Evolutionary conservation across 2,888 invertebrate species (phyloP).

Genomic region (Terebella lapidaria): DNA sequence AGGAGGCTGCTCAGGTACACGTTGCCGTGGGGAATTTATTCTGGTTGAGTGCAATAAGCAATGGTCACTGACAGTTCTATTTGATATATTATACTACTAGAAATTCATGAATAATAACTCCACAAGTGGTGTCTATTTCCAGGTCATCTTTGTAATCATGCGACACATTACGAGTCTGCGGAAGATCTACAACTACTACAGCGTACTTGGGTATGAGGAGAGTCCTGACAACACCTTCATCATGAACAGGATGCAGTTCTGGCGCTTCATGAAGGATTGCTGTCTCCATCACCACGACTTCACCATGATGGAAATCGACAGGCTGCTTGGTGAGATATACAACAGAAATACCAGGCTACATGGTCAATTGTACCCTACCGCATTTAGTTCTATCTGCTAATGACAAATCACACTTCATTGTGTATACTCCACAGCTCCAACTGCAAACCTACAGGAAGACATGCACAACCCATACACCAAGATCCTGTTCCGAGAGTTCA

Average conservation of each 20-base stretch:
- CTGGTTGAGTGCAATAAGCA: too few species aligned
- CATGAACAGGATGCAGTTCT: conserved; percentile 52
- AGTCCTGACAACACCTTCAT: conserved; percentile 52
- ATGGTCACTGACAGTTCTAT: too few species aligned
- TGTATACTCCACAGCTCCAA: too few species aligned
- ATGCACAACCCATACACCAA: conserved; percentile 48
- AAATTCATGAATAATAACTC: too few species aligned
- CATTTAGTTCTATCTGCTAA: too few species aligned
- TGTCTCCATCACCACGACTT: conserved; percentile 38
- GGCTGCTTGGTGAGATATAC: conserved; percentile 42
- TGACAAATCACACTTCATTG: too few species aligned
- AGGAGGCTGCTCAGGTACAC: conserved; percentile 46
- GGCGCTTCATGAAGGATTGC: conserved; percentile 52
- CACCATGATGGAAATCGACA: conserved; percentile 49
- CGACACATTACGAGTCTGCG: conserved; percentile 47
- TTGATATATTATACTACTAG: too few species aligned
- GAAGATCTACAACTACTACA: conserved; percentile 49
- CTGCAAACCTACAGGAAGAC: conserved; percentile 4
- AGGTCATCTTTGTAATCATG: conserved; percentile 48
- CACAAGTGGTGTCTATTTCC: too few species aligned
- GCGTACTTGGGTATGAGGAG: conserved; percentile 44
- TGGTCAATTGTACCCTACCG: too few species aligned
- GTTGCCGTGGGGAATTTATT: too few species aligned
- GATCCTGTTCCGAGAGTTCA: conserved; percentile 49
- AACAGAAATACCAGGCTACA: too few species aligned